Conservation (phyloP, 2,888 invertebrate species). For the Temnothorax rugatulus region DNA sequence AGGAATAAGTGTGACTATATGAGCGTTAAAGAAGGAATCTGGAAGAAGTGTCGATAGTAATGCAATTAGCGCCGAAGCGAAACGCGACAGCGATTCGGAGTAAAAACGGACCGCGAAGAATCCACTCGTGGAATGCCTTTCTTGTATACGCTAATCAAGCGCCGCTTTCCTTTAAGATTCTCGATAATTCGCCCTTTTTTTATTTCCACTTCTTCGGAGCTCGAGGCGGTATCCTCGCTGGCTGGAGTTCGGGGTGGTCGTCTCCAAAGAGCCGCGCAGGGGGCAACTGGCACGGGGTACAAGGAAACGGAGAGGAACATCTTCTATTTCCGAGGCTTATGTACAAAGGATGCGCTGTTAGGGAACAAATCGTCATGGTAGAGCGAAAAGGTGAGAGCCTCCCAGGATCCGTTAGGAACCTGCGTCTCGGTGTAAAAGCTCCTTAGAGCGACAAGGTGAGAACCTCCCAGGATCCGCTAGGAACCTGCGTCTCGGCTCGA, state of each 20-base stretch:
- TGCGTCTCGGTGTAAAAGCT: too few species aligned
- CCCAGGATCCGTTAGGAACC: too few species aligned
- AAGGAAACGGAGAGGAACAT: constrained; percentile 51
- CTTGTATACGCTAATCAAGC: constrained; percentile 73
- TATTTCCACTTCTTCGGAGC: constrained; percentile 29
- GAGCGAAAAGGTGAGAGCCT: too few species aligned
- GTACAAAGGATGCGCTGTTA: too few species aligned
- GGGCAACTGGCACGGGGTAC: background rate
- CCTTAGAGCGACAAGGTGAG: too few species aligned
- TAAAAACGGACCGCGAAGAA: constrained; percentile 68
- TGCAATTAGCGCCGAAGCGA: constrained; percentile 70
- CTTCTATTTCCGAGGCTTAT: constrained; percentile 72
- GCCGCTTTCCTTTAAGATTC: constrained; percentile 29
- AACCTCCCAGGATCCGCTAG: too few species aligned
- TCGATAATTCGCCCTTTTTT: constrained; percentile 63
- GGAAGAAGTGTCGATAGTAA: constrained; percentile 70
- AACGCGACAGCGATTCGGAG: constrained; percentile 47
- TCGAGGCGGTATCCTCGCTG: constrained; percentile 45
- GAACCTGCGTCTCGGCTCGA: too few species aligned
- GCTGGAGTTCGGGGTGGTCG: constrained; percentile 35
- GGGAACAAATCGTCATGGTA: too few species aligned
- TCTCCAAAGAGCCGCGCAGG: constrained; percentile 29
- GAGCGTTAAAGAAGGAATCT: constrained; percentile 30
- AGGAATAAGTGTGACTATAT: background rate
- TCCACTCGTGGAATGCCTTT: constrained; percentile 72